Evolutionary conservation across 1,140 invertebrate species (phyloP).

Genomic region (Diorhabda carinulata): DNA sequence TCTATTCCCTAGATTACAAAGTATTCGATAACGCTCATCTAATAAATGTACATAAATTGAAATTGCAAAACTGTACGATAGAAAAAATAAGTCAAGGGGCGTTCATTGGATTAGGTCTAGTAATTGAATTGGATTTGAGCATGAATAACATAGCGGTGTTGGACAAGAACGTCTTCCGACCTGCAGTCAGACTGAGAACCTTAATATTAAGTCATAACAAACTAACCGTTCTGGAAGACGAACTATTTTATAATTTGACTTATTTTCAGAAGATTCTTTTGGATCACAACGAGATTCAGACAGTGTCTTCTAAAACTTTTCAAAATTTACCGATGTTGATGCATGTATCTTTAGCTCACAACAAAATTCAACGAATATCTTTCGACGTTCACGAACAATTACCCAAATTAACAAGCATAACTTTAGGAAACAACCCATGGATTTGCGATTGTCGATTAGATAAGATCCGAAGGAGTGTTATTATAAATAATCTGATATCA

Average conservation of each 20-base stretch:
- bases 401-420: constrained; percentile 67
- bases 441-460: constrained; percentile 81
- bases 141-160: constrained; percentile 68
- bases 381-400: constrained; percentile 45
- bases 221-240: constrained; percentile 65
- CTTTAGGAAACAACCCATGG: constrained; percentile 80
- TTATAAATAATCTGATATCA: constrained; percentile 67
- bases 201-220: constrained; percentile 71
- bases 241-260: constrained; percentile 69
- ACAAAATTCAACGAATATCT: constrained; percentile 57
- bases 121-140: constrained; percentile 82
- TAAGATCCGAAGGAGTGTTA: constrained; percentile 71
- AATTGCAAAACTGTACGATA: constrained; percentile 68
- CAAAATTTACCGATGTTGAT: constrained; percentile 63
- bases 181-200: constrained; percentile 64
- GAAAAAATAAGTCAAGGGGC: constrained; percentile 65
- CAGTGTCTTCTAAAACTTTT: constrained; percentile 69
- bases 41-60: constrained; percentile 76
- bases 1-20: constrained; percentile 60
- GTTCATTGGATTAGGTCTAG: constrained; percentile 68
- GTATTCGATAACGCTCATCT: constrained; percentile 68
- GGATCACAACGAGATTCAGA: constrained; percentile 66
- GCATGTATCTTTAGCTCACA: constrained; percentile 65
- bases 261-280: constrained; percentile 73
- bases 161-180: constrained; percentile 66